Conservation (phyloP, 2,888 invertebrate species). For the Portevinia maculata region DNA sequence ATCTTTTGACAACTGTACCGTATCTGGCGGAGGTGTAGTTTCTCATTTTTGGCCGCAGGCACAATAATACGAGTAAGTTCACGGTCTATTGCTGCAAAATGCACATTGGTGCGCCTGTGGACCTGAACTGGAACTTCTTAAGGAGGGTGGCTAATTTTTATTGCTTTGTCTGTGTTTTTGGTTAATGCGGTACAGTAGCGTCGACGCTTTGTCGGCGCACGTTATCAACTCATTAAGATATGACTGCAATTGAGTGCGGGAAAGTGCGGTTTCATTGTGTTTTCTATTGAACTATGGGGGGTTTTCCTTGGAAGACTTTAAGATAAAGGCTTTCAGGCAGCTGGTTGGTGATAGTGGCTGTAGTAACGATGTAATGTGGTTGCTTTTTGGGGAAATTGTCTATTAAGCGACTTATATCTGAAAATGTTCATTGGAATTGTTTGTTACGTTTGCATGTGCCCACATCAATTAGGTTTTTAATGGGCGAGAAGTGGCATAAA, state of each 20-base stretch:
- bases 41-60: conserved; percentile 43
- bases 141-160: conserved; percentile 60
- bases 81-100: conserved; percentile 53
- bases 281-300: conserved; percentile 45
- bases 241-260: conserved; percentile 64
- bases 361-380: neutral
- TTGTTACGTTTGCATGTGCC: conserved; percentile 17
- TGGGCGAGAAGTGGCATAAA: neutral
- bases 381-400: neutral
- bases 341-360: conserved; percentile 44
- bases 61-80: conserved; percentile 40
- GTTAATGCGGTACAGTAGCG: conserved; percentile 45
- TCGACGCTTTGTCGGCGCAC: conserved; percentile 59
- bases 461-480: conserved; percentile 28
- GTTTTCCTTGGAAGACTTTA: conserved; percentile 60
- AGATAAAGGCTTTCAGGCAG: conserved; percentile 63
- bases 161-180: conserved; percentile 32
- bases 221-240: conserved; percentile 73
- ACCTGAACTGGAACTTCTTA: conserved; percentile 33
- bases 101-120: neutral
- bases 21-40: conserved; percentile 49
- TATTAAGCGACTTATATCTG: conserved; percentile 2
- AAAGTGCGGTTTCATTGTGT: conserved; percentile 66
- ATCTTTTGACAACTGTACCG: conserved; percentile 24
- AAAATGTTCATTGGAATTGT: conserved; percentile 6